Evolutionary conservation across 37 sponge, comb jelly and placozoan species (phyloP), one percentile per base, ranked within the genome.

Genomic region (Theonella swinhoei): DNA sequence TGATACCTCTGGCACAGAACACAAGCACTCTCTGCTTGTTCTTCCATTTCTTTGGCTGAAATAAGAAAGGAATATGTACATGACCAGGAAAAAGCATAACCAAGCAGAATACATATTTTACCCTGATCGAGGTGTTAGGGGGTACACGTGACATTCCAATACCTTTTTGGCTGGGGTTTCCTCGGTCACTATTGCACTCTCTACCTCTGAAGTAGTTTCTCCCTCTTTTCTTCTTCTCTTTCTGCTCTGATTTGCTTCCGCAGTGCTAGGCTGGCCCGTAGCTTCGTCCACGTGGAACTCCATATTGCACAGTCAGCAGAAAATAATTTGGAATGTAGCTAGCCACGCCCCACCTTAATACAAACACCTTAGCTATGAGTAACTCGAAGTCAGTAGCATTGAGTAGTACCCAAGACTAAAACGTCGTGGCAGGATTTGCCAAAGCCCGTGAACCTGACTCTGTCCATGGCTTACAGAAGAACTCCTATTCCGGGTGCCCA

Each of bases 1-100:
- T 96, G 47, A 96, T 92, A n/a, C 96, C 96, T 31, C 99, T 82
- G 1, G 99, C 81, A 70, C 92, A 96, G 65, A 98, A 93, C 4
- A 98, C 87, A 64, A 98, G 80, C 0, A 91, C 95, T 61, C 99
- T 80, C 62, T 87, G 81, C 42, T 96, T 96, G 80, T 98, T 96
- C 39, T 89, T 94, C 99, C 99, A 98, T 81, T 85, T 95, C 74
- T 96, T 92, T 8, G 31, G 69, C 88, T 90, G 72, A 2, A 59
- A 58, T 4, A 20, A 64, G 20, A 70, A 28, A 58, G 58, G 3
- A 14, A 17, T 30, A 5, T 62, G 20, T 22, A 33, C 74, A 42
- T n/a, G n/a, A n/a, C n/a, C n/a, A n/a, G n/a, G n/a, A n/a, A n/a
- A n/a, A n/a, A n/a, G n/a, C n/a, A n/a, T n/a, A n/a, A n/a, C n/a